Evolutionary conservation across 2,797 vertebrate species (phyloP).

Genomic region (Muscicapa striata): DNA sequence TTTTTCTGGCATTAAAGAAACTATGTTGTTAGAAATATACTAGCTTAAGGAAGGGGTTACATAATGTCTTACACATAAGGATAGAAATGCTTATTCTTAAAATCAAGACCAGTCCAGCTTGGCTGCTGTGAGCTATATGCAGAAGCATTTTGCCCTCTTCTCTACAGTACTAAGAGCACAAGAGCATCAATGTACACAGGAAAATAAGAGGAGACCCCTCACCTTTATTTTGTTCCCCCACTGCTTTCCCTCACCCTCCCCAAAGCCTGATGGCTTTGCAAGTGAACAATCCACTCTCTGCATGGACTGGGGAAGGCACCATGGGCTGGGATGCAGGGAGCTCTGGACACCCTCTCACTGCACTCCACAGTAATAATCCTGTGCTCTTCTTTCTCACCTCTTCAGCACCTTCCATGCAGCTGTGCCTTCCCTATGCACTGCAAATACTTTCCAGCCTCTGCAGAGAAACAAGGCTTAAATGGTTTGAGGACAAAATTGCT

Average conservation of each 20-base stretch:
- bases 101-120: neutral
- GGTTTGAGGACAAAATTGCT: neutral
- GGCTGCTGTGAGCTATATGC: neutral
- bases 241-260: neutral
- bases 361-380: neutral
- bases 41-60: neutral
- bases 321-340: accelerated
- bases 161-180: neutral
- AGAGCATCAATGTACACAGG: accelerated
- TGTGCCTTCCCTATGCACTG: neutral
- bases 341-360: neutral
- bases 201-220: accelerated
- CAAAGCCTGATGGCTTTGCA: neutral
- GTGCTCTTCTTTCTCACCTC: neutral
- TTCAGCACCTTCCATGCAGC: neutral
- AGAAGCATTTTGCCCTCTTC: neutral
- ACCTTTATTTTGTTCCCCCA: neutral
- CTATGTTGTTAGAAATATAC: neutral
- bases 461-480: neutral
- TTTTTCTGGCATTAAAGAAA: neutral
- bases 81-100: neutral
- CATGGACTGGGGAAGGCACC: neutral
- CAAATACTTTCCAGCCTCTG: neutral
- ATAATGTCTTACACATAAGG: neutral
- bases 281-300: neutral